Base-by-base conservation (phyloP, 2,888 invertebrate genomes). In the Limnephilus marmoratus region DNA sequence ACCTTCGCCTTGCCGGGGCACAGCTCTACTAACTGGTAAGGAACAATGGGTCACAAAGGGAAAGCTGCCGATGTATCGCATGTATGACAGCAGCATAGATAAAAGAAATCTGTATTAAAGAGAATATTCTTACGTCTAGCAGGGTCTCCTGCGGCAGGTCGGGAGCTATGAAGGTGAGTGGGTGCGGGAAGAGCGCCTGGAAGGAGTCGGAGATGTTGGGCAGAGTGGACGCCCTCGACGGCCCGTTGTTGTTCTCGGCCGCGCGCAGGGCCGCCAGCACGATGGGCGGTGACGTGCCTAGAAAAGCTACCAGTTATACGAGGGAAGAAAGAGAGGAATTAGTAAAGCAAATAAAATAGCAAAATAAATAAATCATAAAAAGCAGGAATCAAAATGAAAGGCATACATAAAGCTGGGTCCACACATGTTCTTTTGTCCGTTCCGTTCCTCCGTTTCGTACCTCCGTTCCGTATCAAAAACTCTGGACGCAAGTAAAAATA, bases 81-180 rank as follows among this genome's bases (percentile, higher is more conserved):
- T 15, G 13, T 45, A 13, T 15, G 49, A 49, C 49, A 15, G 15
- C 15, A 0, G 49, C 0, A 49, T 49, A 49, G 49, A 49, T 49
- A 49, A 15, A 49, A 0, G 13, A 13, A 49, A 49, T 49, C 2
- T 49, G 15, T 49, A 15, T 49, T 18, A 18, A 53, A 53, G 83
- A 29, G 15, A 9, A 82, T 15, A 18, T 83, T 24, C 83, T 95
- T 94, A 97, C 98, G 95, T 99, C 99, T 94, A 99, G 97, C 88
- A 99, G 97, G 29, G 99, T 99, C 96, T 99, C 99, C 95, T 99
- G 99, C 91, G 99, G 98, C 94, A 99, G 96, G 95, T 99, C 99
- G 24, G 99, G 99, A 31, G 99, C 98, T 94, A 98, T 97, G 96
- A 98, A 98, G 94, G 97, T 97, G 93, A 97, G 96, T 34, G 97